These are phyloP conservation scores for Ectropis grisescens DNA, from an alignment of 1,140 invertebrate species.

Conservation along the genomic window DNA sequence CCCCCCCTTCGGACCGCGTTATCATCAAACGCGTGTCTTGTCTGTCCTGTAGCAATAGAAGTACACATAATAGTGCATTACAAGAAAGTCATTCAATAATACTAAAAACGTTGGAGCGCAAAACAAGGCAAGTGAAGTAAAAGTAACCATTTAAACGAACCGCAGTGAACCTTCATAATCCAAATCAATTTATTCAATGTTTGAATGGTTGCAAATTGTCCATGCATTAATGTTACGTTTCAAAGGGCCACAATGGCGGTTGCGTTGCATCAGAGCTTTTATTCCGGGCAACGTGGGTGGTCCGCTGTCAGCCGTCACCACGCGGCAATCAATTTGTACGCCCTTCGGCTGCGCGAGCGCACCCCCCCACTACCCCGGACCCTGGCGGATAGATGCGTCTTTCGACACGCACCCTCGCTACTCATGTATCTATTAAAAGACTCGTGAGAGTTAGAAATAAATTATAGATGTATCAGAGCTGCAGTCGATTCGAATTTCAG, in stretches of 20 bases:
- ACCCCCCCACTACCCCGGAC: conserved; percentile 17
- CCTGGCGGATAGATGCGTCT: conserved; percentile 24
- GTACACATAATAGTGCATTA: too few relatives aligned
- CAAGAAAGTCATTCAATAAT: too few relatives aligned
- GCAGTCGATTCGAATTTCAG: too few relatives aligned
- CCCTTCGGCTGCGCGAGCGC: conserved; percentile 27
- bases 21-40: too few relatives aligned
- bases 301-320: conserved; percentile 38
- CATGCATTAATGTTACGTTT: conserved; percentile 6
- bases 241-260: conserved; percentile 13
- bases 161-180: too few relatives aligned
- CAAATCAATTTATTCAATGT: conserved; percentile 4
- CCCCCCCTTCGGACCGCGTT: too few relatives aligned
- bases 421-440: conserved; percentile 16
- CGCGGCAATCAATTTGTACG: conserved; percentile 59
- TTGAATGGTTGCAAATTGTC: conserved; percentile 11
- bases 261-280: conserved; percentile 19
- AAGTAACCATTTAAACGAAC: too few relatives aligned
- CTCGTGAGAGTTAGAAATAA: too few relatives aligned
- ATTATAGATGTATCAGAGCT: too few relatives aligned
- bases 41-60: too few relatives aligned
- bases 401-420: conserved; percentile 45
- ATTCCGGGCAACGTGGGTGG: conserved; percentile 35
- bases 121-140: too few relatives aligned
- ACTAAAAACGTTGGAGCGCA: too few relatives aligned